phyloP scores from a whole-genome alignment of 2,797 vertebrate genomes.

The Percopsis omiscomaycus region DNA sequence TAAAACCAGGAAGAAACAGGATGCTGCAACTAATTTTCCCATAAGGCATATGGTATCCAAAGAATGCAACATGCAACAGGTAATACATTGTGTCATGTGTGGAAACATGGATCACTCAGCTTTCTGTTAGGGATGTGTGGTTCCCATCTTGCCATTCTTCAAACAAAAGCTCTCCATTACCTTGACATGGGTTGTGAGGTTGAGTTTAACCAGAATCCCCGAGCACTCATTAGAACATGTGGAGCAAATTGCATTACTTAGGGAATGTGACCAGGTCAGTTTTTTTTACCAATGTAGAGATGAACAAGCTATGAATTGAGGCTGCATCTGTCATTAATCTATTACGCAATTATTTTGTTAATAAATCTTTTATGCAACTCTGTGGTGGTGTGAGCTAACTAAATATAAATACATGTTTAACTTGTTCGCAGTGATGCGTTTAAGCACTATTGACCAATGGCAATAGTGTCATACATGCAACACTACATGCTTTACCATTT shows the following conservation, averaged over 20 bases:
- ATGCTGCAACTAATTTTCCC: constrained; percentile 19
- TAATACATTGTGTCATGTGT: constrained; percentile 38
- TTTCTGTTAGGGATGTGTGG: constrained; percentile 41
- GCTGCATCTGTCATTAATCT: too few species aligned
- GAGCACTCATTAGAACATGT: constrained; percentile 58
- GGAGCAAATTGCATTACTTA: constrained; percentile 68
- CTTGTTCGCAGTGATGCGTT: neutral
- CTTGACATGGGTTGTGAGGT: constrained; percentile 47
- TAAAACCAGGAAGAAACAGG: neutral
- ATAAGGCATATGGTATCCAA: constrained; percentile 13
- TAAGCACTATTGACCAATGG: too few species aligned
- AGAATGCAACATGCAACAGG: constrained; percentile 32
- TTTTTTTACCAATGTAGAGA: constrained; percentile 49
- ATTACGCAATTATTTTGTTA: too few species aligned
- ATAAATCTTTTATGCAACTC: too few species aligned
- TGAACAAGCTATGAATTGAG: constrained; percentile 28
- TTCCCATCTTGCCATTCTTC: constrained; percentile 51
- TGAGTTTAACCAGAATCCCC: constrained; percentile 60
- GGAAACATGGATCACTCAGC: constrained; percentile 32
- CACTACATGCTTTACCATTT: too few species aligned
- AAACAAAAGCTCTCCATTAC: constrained; percentile 50
- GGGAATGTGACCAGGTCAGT: constrained; percentile 76
- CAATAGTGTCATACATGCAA: too few species aligned
- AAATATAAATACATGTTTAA: too few species aligned
- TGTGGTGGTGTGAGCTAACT: too few species aligned